Evolutionary conservation across 2,888 invertebrate genomes (phyloP).

Genomic region (Yponomeuta plumbellus): DNA sequence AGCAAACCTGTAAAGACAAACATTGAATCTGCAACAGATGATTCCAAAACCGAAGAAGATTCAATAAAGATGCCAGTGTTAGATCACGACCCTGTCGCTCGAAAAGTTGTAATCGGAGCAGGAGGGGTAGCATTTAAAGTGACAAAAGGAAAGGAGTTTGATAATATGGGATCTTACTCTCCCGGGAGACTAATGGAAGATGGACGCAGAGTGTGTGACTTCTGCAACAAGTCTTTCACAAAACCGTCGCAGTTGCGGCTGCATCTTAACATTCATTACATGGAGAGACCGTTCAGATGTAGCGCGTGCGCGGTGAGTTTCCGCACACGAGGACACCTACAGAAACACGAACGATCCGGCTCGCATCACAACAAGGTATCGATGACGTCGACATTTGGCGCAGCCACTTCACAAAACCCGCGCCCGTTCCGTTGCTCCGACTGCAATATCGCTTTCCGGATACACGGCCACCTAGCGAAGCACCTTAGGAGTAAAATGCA

Average conservation of each 20-base stretch:
- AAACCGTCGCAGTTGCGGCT: conserved; percentile 92
- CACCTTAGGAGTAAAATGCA: conserved; percentile 98
- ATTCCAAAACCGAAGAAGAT: conserved; percentile 47
- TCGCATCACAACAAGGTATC: conserved; percentile 95
- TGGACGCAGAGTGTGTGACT: conserved; percentile 85
- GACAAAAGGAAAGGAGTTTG: conserved; percentile 71
- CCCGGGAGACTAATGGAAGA: conserved; percentile 80
- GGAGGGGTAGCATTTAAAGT: conserved; percentile 79
- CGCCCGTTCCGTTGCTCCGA: conserved; percentile 97
- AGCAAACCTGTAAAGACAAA: conserved; percentile 36
- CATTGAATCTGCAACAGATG: conserved; percentile 50
- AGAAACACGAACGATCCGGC: conserved; percentile 94
- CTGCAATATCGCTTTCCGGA: conserved; percentile 96
- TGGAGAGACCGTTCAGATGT: conserved; percentile 94
- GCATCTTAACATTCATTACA: conserved; percentile 96
- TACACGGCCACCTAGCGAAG: conserved; percentile 97
- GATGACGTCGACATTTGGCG: conserved; percentile 90
- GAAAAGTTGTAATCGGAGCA: conserved; percentile 79
- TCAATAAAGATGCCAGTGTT: conserved; percentile 46
- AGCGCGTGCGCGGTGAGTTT: conserved; percentile 95
- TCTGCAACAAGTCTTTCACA: conserved; percentile 94
- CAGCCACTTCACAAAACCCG: conserved; percentile 92
- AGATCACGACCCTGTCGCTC: conserved; percentile 68
- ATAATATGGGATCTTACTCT: conserved; percentile 57
- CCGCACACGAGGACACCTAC: conserved; percentile 91